These are phyloP conservation scores for Myotis davidii DNA, from an alignment of 2,113 vertebrate species.

Conservation along the genomic window DNA sequence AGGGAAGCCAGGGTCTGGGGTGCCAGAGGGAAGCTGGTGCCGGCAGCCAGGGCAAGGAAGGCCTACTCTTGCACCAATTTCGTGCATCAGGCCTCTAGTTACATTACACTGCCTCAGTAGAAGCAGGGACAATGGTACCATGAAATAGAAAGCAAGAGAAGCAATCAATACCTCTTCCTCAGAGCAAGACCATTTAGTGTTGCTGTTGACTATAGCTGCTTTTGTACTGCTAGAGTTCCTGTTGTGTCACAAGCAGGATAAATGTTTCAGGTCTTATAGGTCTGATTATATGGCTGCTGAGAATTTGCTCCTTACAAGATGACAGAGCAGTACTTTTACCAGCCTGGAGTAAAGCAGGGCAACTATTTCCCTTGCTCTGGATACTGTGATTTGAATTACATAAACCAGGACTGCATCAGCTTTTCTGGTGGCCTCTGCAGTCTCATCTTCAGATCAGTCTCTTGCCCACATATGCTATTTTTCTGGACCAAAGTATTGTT, in stretches of 20 bases:
- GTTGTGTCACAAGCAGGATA: neutral
- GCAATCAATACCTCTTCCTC: neutral
- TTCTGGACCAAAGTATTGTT: neutral
- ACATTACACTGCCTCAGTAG: neutral
- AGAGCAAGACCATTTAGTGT: neutral
- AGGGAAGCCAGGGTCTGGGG: too few relatives aligned
- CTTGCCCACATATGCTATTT: neutral
- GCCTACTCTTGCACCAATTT: too few relatives aligned
- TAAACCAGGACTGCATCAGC: neutral
- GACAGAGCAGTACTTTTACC: neutral
- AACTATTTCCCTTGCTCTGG: neutral
- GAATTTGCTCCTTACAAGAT: neutral
- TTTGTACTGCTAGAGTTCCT: neutral
- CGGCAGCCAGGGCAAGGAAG: too few relatives aligned
- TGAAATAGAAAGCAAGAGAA: neutral
- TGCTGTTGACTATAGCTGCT: neutral
- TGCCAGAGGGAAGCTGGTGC: too few relatives aligned
- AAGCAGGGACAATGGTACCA: neutral
- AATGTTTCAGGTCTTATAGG: neutral
- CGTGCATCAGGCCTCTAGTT: neutral
- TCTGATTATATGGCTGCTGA: neutral
- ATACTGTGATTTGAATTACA: neutral
- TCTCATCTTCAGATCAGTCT: neutral
- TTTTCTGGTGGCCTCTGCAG: neutral
- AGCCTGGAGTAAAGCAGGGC: neutral